Conservation (phyloP, 2,797 vertebrate species). For the Avahi laniger region DNA sequence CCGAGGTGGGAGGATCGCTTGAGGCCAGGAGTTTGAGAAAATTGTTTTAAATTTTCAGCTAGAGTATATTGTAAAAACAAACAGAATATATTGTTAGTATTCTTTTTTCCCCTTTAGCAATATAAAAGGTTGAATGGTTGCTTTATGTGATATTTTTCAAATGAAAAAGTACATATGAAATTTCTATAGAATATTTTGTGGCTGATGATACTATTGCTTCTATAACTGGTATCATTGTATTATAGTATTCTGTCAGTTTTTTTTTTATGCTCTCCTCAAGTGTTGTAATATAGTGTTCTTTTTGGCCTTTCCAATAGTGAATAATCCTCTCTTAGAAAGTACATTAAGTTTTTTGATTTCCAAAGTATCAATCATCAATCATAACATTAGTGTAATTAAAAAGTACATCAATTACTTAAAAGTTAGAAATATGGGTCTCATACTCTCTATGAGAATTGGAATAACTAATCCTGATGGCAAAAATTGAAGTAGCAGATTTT, state of each 20-base stretch:
- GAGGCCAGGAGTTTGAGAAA: neutral
- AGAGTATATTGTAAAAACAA: constrained; percentile 22
- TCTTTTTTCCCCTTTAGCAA: neutral
- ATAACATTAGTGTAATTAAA: constrained; percentile 37
- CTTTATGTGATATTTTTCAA: constrained; percentile 30
- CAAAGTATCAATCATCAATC: constrained; percentile 6
- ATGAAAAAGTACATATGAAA: neutral
- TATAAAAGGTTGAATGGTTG: neutral
- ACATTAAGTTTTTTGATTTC: constrained; percentile 2
- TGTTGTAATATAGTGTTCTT: neutral
- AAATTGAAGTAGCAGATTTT: neutral
- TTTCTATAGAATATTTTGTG: neutral
- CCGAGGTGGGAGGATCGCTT: neutral
- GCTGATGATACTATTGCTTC: neutral
- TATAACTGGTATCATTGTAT: neutral
- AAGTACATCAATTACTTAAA: neutral
- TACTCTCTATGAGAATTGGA: neutral
- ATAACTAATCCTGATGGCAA: constrained; percentile 49
- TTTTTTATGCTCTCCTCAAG: neutral
- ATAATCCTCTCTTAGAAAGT: constrained; percentile 37
- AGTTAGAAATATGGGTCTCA: neutral
- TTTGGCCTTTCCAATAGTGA: constrained; percentile 16
- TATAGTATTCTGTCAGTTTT: neutral
- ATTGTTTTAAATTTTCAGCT: neutral
- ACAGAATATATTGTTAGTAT: neutral